Evolutionary conservation across 2,888 invertebrate genomes (phyloP), one percentile per base, ranked within the genome.

Genomic region (Frankliniella intonsa): DNA sequence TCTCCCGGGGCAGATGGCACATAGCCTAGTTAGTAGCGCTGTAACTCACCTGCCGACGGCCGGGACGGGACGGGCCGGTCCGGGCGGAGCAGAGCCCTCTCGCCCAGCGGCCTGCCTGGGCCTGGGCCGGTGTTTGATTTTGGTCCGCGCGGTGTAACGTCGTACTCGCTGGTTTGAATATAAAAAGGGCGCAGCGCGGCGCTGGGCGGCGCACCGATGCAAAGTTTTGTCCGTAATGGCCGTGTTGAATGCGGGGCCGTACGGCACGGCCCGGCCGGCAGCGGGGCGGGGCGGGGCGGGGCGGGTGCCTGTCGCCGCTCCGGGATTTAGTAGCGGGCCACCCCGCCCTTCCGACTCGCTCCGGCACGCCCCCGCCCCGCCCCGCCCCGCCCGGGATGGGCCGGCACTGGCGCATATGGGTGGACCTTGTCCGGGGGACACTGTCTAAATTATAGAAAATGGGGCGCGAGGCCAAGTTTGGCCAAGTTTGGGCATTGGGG

Each of bases 371-470:
- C 9, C 22, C 22, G 9, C 69, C 7, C 69, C 69, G 22, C 69
- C 69, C 12, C 69, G 2, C 22, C 69, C 69, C 69, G 25, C 22
- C 69, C 7, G 55, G 17, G 55, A 17, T 17, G 7, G 55, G 55
- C 55, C 55, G 55, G 12, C 12, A 17, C 0, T 14, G 19, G 62
- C 17, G 62, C 62, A 14, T 12, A 12, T 17, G 14, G 12, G 55
- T 55, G 14, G 55, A 55, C 14, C 55, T 17, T 22, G n/a, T 22
- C 69, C 69, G 69, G 12, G 12, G 12, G 69, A 22, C 25, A 76
- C 69, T 76, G 69, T 76, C 69, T 76, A 76, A 76, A 76, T 76
- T 76, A 76, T 76, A 76, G 22, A 76, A 25, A 76, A 76, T 12
- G 25, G 22, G 69, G 69, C 22, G n/a, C 69, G 25, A 12, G 69